Evolutionary conservation across 2,888 invertebrate species (phyloP).

Genomic region (Apodemia hepburni): DNA sequence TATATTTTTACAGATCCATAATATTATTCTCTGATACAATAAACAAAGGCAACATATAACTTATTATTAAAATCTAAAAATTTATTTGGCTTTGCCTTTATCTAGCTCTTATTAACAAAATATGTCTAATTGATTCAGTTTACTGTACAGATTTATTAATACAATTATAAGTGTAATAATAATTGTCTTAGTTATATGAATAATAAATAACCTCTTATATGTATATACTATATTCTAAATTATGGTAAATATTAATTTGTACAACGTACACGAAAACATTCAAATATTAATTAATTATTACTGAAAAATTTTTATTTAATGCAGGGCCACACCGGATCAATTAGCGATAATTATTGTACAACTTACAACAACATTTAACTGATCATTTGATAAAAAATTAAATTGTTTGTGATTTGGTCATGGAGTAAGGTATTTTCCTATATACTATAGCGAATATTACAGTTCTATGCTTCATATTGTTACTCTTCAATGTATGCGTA

Average conservation of each 20-base stretch:
- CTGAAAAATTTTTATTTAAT: too few species aligned
- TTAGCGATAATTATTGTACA: too few species aligned
- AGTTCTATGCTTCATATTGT: too few species aligned
- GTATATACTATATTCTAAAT: background rate
- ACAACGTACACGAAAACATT: background rate
- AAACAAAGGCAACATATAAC: constrained; percentile 18
- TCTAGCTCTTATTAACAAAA: constrained; percentile 12
- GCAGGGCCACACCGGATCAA: too few species aligned
- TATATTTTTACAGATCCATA: constrained; percentile 17
- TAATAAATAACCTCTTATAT: background rate
- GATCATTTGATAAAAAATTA: too few species aligned
- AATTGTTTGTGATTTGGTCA: too few species aligned
- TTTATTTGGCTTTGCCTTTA: constrained; percentile 11
- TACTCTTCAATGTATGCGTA: too few species aligned
- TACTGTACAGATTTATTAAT: constrained; percentile 4
- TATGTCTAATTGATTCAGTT: constrained; percentile 5
- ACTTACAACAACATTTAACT: too few species aligned
- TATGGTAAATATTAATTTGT: background rate
- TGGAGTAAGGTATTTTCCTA: too few species aligned
- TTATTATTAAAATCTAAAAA: constrained; percentile 3
- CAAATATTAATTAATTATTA: too few species aligned
- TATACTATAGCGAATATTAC: too few species aligned
- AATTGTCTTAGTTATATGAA: background rate
- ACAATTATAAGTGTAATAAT: background rate
- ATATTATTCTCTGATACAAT: constrained; percentile 8